Percentiles rank a stretch among this genome's conserved stretches.
phyloP scores from a whole-genome alignment of 92 coral and sea anemone genomes.

The Phymanthus crucifer region DNA sequence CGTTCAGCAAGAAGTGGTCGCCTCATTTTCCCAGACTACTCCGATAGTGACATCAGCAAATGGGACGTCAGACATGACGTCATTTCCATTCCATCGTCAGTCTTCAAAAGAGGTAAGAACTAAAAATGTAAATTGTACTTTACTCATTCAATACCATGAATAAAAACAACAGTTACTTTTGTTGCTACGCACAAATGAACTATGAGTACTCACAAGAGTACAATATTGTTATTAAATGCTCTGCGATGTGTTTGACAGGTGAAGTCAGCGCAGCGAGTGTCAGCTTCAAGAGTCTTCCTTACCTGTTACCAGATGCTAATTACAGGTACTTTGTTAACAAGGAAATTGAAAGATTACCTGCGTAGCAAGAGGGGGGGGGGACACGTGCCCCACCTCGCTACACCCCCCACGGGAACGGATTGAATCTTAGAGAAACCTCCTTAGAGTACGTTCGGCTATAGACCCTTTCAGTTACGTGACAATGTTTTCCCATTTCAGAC shows the following conservation, averaged over 20 bases:
- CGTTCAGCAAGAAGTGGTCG: constrained; percentile 80
- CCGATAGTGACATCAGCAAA: constrained; percentile 59
- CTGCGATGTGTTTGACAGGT: constrained; percentile 44
- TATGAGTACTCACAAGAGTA: no score
- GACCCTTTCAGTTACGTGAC: no score
- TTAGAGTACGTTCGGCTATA: no score
- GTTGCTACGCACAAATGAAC: neutral
- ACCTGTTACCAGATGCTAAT: constrained; percentile 77
- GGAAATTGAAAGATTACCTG: no score
- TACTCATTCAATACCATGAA: no score
- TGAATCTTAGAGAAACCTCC: no score
- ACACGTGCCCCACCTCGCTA: no score
- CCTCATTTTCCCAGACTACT: constrained; percentile 86
- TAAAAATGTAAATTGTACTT: neutral
- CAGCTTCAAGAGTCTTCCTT: constrained; percentile 86
- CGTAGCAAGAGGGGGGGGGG: no score
- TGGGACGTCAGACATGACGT: constrained; percentile 97
- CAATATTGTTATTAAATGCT: no score
- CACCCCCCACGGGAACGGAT: no score
- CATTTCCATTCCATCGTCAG: constrained; percentile 80
- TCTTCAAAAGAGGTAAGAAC: constrained; percentile 71
- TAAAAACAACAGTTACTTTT: no score
- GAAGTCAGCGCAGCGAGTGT: constrained; percentile 85
- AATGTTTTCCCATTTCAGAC: no score
- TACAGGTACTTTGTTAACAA: constrained; percentile 51